Base-by-base conservation (phyloP, 2,888 invertebrate genomes). In the Pollenia angustigena region DNA sequence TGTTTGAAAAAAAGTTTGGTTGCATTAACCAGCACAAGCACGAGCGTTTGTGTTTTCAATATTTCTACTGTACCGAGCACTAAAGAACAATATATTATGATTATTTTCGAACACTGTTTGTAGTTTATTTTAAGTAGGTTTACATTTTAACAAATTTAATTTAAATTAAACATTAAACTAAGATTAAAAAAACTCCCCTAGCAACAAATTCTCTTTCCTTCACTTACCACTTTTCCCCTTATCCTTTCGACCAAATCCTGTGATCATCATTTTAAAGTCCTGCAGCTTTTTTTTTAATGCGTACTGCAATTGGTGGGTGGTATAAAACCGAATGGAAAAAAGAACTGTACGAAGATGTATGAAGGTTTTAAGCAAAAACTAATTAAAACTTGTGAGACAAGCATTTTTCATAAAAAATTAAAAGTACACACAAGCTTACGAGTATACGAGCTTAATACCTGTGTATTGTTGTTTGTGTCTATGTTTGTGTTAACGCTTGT, bases 311-410 rank as follows among this genome's bases (percentile, higher is more conserved):
- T 64, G 72, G 81, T 81, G 54, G 87, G 85, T 87, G 87, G 79
- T 79, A 79, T 60, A 75, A 56, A 48, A 52, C n/a, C 71, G 52
- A 42, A 14, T 14, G n/a, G 9, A 54, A 56, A 42, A 40, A 32
- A 48, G 62, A 50, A 54, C 46, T 54, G 18, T 46, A 62, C 44
- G 87, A 68, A 80, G 62, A 84, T 81, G 74, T 72, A 90, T 80
- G 68, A 86, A 88, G 90, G 89, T 90, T 91, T 91, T 91, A 90
- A 91, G 91, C 90, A 92, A 93, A 93, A 93, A 93, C 92, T 93
- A 93, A 93, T 93, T 93, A 93, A 93, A 93, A 93, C 92, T 93
- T 93, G 90, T 91, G 92, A 92, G 92, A 93, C 92, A 92, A 90
- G 89, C 89, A 89, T 90, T 91, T 91, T 90, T 91, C 90, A 60